A percentile compares a stretch with the other conserved stretches of the same genome.
phyloP scores from a whole-genome alignment of 2,888 invertebrate species.

The Helobdella robusta region DNA sequence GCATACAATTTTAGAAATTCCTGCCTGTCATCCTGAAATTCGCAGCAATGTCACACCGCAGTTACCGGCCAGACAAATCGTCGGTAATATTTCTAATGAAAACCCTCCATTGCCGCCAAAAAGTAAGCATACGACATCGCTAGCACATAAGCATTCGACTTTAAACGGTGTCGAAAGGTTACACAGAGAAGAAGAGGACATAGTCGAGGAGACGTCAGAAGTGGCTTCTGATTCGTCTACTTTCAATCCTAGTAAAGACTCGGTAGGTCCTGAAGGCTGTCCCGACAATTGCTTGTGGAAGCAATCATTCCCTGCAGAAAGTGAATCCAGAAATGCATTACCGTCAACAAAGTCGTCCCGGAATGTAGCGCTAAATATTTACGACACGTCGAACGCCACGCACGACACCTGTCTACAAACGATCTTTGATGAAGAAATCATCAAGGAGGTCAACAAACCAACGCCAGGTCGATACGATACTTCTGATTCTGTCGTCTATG shows the following conservation, averaged over 20 bases:
- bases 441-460: slow-evolving; percentile 8
- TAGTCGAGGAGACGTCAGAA: background rate
- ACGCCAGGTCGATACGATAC: slow-evolving; percentile 53
- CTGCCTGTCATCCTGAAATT: too few species aligned
- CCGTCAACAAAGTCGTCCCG: background rate
- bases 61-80: too few species aligned
- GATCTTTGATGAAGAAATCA: slow-evolving; percentile 10
- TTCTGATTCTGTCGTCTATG: slow-evolving; percentile 72
- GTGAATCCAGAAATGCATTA: background rate
- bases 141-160: background rate
- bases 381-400: background rate
- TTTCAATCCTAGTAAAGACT: slow-evolving; percentile 3
- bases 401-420: too few species aligned
- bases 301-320: background rate
- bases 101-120: slow-evolving; percentile 12
- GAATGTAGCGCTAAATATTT: too few species aligned
- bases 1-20: too few species aligned
- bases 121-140: background rate
- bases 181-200: slow-evolving; percentile 10
- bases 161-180: background rate
- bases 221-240: slow-evolving; percentile 13
- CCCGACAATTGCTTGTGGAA: slow-evolving; percentile 9
- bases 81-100: too few species aligned
- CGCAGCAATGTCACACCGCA: too few species aligned
- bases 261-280: background rate